Base-by-base conservation (phyloP, 2,888 invertebrate species). In the Euspilapteryx auroguttella region DNA sequence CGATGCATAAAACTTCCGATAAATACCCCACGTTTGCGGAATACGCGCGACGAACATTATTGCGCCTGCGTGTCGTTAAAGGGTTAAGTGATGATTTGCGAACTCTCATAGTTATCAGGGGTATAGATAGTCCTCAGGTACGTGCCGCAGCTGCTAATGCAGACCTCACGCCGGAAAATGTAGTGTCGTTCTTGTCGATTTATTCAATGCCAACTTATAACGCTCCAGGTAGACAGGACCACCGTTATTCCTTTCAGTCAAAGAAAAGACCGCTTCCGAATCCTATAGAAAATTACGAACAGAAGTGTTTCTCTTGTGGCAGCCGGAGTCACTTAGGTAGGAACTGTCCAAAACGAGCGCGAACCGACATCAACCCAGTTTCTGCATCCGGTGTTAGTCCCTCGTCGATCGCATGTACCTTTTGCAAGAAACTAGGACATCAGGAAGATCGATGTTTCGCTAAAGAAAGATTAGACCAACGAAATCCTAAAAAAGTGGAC, bases 121-220 rank as follows among this genome's bases (percentile, higher is more conserved):
- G 25, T 25, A 25, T 25, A 7, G n/a, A 13, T 8, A n/a, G 12
- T 11, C 12, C 25, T 12, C 25, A 11, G 10, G n/a, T 25, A 12
- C 14, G 25, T 12, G 25, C 25, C 4, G 14, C 25, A 4, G 25
- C 25, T 4, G 25, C 25, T 12, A 13, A 11, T 11, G 25, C 25
- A 7, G 25, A 12, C 3, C 25, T 25, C 4, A 12, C 25, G 12
- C 14, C 25, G 4, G 14, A 22, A 10, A 22, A 5, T 9, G n/a
- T 22, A 22, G 25, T 25, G 7, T 25, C 14, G 4, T 25, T 25
- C 14, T 25, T 25, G 12, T 8, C 25, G 6, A 25, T 25, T 25
- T 25, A 25, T 10, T 6, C 25, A 9, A 25, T 12, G 14, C 25
- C 25, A 7, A 10, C 4, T 7, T 4, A 12, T 8, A n/a, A n/a